Evolutionary conservation across 2,113 vertebrate species (phyloP), one percentile per base, ranked within the genome.

Genomic region (Zeus faber): DNA sequence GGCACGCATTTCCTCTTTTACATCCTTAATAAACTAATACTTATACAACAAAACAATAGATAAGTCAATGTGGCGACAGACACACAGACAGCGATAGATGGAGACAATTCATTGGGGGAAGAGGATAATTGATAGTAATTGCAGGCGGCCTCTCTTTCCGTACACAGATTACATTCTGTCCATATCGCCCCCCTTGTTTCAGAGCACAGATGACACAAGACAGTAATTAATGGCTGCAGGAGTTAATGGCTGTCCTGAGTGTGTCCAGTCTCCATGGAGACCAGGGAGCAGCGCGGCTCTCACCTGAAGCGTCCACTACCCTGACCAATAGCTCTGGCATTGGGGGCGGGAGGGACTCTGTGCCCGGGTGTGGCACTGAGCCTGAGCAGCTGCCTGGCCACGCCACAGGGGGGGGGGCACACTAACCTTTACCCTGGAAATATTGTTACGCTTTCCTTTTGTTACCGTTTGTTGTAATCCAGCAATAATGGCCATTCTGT

Each of bases 341-440:
- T 55, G 25, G 41, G 49, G 70, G 65, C 69, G 58, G 24, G 44
- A 59, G 49, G 49, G 40, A 37, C 58, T 29, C 40, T 52, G 49
- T 58, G 56, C 54, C 47, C 50, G 47, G 39, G 17, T 58, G 40
- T 45, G 11, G 14, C 26, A 44, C 29, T 29, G 41, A 47, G 57
- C 37, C 43, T 49, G 54, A 55, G 35, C 59, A 58, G 67, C 65
- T 76, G 72, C 70, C 64, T n/a, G 58, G 41, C 43, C 13, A 47
- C 69, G 0, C 84, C 58, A 64, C 72, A 53, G 75, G 82, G 70
- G 59, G 50, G 24, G 46, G 70, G 69, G 67, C 75, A 69, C 70
- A 65, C 57, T 72, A 79, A 78, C 80, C 76, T 84, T 81, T 76
- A 71, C 49, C 79, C 79, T 65, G 55, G 59, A 70, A 81, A 70